Base-by-base conservation (phyloP, 2,113 vertebrate genomes). In the Laticauda colubrina region DNA sequence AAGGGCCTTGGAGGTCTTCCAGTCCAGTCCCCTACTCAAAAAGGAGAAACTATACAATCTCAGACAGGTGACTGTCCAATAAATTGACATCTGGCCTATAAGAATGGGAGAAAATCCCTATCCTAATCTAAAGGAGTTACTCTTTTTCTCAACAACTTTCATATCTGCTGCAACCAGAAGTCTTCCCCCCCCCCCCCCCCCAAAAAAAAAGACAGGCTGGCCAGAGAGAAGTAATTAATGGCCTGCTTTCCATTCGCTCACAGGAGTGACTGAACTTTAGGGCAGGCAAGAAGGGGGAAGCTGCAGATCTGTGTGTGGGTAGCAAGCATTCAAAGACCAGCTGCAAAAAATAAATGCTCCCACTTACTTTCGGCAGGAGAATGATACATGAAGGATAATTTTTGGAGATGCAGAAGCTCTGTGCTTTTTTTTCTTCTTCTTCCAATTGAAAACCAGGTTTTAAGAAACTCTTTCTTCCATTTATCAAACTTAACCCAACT, bases 311-410 rank as follows among this genome's bases (percentile, higher is more conserved):
- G 18, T 90, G 56, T 64, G 85, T 90, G 92, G 75, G 56, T 7
- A 43, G 81, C 48, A 87, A 59, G 39, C 48, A 29, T 64, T 93
- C 57, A 69, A 45, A 64, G 55, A 93, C 81, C 92, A 93, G 89
- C 81, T 90, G 75, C 21, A 15, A 93, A 53, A 69, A n/a, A 69
- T 2, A 69, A 43, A 89, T 64, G 89, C 64, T 93, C 75, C 89
- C 56, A 55, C 57, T 61, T 85, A 57, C 53, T 87, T 51, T 81
- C 87, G 20, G 81, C 48, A 90, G 90, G 45, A 45, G 51, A 90
- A 64, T 43, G 23, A 29, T 48, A 59, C 23, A 29, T 24, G 34
- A 51, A 59, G 48, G 48, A 29, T 59, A 89, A 92, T 64, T 81
- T 93, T 10, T 64, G 57, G 48, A 86, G 24, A 93, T 87, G 56